Base-by-base conservation (phyloP, 2,113 vertebrate genomes). In the Pedionomus torquatus region DNA sequence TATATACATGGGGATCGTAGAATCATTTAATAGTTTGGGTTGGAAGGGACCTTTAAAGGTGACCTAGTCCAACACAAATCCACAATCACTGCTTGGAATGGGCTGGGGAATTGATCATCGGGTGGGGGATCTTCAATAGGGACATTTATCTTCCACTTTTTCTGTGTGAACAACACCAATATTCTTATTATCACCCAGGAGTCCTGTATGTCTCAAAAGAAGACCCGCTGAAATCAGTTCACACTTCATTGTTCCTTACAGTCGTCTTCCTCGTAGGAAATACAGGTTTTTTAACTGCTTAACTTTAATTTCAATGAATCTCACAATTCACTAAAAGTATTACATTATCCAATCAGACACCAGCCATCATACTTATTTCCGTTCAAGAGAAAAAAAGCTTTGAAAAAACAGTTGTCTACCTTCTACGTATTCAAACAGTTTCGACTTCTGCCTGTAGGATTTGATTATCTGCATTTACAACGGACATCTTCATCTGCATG, bases 401-500 rank as follows among this genome's bases (percentile, higher is more conserved):
- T 49, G 15, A 74, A 21, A 48, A 75, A 75, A 3, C 5, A 14
- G 13, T 35, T 92, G 7, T 41, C 54, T 37, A 19, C 18, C 71
- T 68, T 90, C 66, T 68, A 64, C 16, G 3, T 66, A 90, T 70
- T 82, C 79, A 89, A 93, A 74, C 28, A 80, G 68, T 87, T 96
- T 90, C 35, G 12, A 82, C 78, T 93, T 81, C 58, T 68, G 19
- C 43, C 71, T 71, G 37, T 60, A 68, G 78, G 35, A 64, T 82
- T 48, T 97, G 71, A 84, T 83, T 75, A 30, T 80, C 46, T 85
- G 60, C 70, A 91, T 84, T 89, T 88, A 35, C 39, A 91, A 96
- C 2, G 21, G 94, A 95, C 57, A 18, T 71, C 90, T 97, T 83
- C 79, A 65, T 95, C 95, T 95, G 76, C 86, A 94, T 97, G 88